Conservation (phyloP, 2,797 vertebrate species). For the Rhabdophis nuchalis region DNA sequence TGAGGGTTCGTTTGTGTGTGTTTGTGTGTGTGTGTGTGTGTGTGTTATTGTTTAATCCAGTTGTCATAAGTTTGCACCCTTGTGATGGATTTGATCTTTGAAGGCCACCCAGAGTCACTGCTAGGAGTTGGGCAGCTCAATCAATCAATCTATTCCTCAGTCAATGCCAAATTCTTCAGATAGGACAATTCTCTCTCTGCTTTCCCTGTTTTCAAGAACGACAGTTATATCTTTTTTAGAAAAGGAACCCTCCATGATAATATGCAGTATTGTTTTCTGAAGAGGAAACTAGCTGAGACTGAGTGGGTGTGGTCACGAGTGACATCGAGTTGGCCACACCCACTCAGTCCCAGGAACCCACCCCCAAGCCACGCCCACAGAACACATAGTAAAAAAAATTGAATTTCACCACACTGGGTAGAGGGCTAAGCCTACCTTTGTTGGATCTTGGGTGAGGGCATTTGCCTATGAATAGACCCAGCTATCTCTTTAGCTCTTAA, state of each 20-base stretch:
- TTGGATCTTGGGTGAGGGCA: too few species aligned
- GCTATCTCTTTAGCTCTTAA: too few species aligned
- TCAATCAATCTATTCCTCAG: not conserved
- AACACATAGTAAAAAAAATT: too few species aligned
- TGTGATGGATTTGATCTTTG: not conserved
- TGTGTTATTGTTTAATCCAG: not conserved
- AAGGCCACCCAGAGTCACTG: not conserved
- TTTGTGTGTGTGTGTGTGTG: too few species aligned
- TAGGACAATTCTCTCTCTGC: not conserved
- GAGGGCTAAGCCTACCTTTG: too few species aligned
- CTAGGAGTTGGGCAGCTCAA: not conserved
- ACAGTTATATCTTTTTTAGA: not conserved
- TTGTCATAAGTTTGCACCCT: not conserved
- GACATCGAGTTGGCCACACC: too few species aligned
- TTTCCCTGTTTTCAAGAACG: not conserved
- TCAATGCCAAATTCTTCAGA: not conserved
- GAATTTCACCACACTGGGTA: too few species aligned
- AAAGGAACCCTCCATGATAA: not conserved
- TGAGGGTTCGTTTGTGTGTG: not conserved
- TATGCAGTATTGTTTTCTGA: not conserved
- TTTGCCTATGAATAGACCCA: too few species aligned
- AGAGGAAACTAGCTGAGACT: not conserved
- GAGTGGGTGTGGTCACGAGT: too few species aligned
- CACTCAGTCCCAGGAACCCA: too few species aligned
- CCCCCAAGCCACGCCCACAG: too few species aligned